These are phyloP conservation scores for Sturmia bella DNA, from an alignment of 2,888 invertebrate species.

Conservation along the genomic window DNA sequence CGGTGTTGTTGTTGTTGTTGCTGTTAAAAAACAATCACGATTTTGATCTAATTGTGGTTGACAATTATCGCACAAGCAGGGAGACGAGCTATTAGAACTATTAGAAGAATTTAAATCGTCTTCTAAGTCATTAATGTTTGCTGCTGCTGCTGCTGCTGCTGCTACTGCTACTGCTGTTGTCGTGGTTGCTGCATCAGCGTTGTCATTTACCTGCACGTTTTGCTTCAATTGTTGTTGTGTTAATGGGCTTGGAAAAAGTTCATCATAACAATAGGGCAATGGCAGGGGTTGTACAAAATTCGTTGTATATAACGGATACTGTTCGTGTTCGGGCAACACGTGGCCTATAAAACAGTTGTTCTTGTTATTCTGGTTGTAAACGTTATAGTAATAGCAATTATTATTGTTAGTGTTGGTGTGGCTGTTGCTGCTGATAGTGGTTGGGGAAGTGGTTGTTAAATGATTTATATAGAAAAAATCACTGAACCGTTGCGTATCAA, in stretches of 20 bases:
- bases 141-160: neutral
- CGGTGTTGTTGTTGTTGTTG: too few relatives aligned
- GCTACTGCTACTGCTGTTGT: neutral
- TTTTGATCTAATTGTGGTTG: slow-evolving; percentile 44
- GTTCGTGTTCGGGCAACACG: slow-evolving; percentile 27
- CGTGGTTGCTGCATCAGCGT: neutral
- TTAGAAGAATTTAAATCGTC: slow-evolving; percentile 54
- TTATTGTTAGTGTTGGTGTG: slow-evolving; percentile 3
- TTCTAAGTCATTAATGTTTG: slow-evolving; percentile 6
- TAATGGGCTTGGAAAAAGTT: slow-evolving; percentile 52
- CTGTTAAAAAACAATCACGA: slow-evolving; percentile 17
- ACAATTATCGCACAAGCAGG: slow-evolving; percentile 62
- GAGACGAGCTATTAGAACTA: slow-evolving; percentile 60
- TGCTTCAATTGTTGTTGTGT: slow-evolving; percentile 10
- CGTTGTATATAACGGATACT: slow-evolving; percentile 48
- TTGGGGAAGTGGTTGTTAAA: slow-evolving; percentile 28
- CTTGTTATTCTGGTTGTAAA: slow-evolving; percentile 33
- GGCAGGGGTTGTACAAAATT: slow-evolving; percentile 25
- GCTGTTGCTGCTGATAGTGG: slow-evolving; percentile 42
- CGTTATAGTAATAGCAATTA: slow-evolving; percentile 22
- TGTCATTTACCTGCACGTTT: slow-evolving; percentile 6
- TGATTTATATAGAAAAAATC: slow-evolving; percentile 70
- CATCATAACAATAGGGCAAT: slow-evolving; percentile 57
- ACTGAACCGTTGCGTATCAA: slow-evolving; percentile 78
- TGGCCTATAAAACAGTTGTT: slow-evolving; percentile 3